A percentile compares a stretch with the other conserved stretches of the same genome.
Conservation (phyloP, 2,113 vertebrate species). For the Poicephalus gulielmi region DNA sequence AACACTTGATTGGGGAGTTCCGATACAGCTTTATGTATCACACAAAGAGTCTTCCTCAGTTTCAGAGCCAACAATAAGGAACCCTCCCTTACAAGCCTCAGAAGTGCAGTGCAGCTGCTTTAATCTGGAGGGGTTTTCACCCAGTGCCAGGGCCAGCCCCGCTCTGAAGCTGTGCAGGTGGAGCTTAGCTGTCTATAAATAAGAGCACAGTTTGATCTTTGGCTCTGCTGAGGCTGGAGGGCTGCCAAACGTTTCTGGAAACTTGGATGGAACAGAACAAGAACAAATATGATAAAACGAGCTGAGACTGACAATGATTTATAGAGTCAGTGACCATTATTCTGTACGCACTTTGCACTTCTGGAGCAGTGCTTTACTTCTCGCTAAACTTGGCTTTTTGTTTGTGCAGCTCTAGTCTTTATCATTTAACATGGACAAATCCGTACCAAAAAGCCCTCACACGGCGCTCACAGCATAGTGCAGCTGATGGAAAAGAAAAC, state of each 20-base stretch:
- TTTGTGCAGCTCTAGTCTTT: background rate
- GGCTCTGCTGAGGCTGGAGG: conserved; percentile 37
- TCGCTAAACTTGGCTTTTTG: conserved; percentile 29
- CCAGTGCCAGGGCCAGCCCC: background rate
- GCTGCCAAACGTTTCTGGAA: conserved; percentile 57
- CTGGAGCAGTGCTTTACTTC: background rate
- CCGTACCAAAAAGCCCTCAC: background rate
- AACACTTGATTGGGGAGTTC: rapidly evolving
- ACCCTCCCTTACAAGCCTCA: background rate
- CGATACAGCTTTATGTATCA: rapidly evolving
- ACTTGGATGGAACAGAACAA: conserved; percentile 48
- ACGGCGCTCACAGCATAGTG: background rate
- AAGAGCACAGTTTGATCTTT: conserved; percentile 53
- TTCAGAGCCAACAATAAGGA: background rate
- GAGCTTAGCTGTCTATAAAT: conserved; percentile 54
- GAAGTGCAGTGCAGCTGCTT: background rate
- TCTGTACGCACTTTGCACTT: background rate
- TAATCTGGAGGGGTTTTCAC: background rate
- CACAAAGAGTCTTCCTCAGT: rapidly evolving
- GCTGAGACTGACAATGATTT: conserved; percentile 34
- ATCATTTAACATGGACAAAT: background rate
- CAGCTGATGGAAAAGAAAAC: background rate
- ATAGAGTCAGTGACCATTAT: conserved; percentile 15
- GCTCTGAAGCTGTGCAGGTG: conserved; percentile 33
- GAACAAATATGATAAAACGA: conserved; percentile 64